Conservation (phyloP, 2,113 vertebrate genomes). For the Caloenas nicobarica region DNA sequence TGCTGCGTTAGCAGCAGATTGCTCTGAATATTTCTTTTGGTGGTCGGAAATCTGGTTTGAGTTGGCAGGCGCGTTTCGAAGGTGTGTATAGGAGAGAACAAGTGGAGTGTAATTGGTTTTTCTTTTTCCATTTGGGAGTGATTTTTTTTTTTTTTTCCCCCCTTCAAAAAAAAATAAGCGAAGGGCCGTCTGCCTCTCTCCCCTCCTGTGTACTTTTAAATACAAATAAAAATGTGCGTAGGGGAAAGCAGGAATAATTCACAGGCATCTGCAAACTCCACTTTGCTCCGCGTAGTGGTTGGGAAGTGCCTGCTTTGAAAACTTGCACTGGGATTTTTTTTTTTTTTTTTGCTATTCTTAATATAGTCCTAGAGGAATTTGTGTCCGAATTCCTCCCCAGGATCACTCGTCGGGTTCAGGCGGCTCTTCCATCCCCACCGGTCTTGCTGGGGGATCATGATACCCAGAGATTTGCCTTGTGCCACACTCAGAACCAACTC, state of each 20-base stretch:
- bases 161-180: neutral
- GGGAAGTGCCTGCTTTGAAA: neutral
- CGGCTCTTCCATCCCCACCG: neutral
- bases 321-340: neutral
- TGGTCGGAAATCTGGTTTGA: constrained; percentile 22
- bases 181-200: neutral
- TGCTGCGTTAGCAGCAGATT: neutral
- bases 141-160: neutral
- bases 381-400: constrained; percentile 2
- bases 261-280: neutral
- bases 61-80: constrained; percentile 20
- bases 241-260: neutral
- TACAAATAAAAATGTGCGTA: neutral
- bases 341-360: neutral
- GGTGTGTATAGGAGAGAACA: constrained; percentile 34
- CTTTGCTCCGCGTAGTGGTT: neutral
- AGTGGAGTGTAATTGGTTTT: constrained; percentile 37
- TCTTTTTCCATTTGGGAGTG: neutral
- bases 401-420: neutral
- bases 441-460: neutral
- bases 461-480: neutral
- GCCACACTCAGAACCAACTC: neutral
- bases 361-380: constrained; percentile 43
- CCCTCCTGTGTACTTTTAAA: neutral
- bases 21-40: neutral